Evolutionary conservation across 2,113 vertebrate species (phyloP), one percentile per base, ranked within the genome.

Genomic region (Alces alces): DNA sequence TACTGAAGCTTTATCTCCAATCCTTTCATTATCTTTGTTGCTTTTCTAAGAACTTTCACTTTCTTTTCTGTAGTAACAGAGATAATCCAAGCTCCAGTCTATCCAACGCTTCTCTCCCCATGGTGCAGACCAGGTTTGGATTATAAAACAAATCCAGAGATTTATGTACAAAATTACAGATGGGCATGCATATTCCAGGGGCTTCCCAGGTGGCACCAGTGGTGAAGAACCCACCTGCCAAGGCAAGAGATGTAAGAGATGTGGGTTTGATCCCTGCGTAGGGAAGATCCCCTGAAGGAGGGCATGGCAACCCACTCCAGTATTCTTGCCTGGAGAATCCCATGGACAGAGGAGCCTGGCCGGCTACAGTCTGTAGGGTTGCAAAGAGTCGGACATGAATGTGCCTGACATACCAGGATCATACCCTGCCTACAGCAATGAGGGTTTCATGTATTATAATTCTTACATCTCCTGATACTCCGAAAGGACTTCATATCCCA

Each of bases 61-160:
- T 70, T 36, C 5, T 55, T 70, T 79, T 43, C 25, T 30, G 0
- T 2, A 19, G 25, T 52, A 39, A 45, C 64, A 43, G 7, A 57
- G 57, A 14, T 39, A 33, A 36, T 1, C 33, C 17, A 57, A 33
- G 39, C 19, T 33, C 1, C 7, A 12, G 15, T 54, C 30, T 84
- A 80, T 21, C 36, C 9, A 33, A 3, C 0, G 6, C 52, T 66
- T 87, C 52, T 93, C 50, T 73, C 15, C 7, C 5, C 45, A 1
- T 23, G 13, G 5, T 1, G 7, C 55, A 58, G 79, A 66, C n/a
- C 16, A 19, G n/a, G 17, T 89, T 87, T 91, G 86, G 79, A 87
- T 96, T 78, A 88, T 28, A 50, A 85, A 60, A 93, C 95, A 97
- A 96, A 96, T 95, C 86, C 92, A 90, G 64, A 47, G 60, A 89